Base-by-base conservation (phyloP, 2,888 invertebrate species). In the Busseola fusca region DNA sequence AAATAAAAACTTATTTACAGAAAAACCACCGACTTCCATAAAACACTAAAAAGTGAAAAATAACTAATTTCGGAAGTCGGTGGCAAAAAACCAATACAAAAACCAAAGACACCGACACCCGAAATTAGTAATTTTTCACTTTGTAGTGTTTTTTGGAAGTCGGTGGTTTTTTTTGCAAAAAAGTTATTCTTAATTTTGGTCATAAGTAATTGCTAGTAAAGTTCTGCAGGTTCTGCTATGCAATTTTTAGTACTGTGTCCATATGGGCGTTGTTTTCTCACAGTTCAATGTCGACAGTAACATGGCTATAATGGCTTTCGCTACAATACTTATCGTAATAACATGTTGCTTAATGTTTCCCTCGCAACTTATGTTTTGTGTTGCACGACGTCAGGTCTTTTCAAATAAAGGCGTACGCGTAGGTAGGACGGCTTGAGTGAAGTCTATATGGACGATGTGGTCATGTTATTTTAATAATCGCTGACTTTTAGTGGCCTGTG, bases 241-340 rank as follows among this genome's bases (percentile, higher is more conserved):
- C 30, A 64, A 52, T 70, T 64, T 78, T 64, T 64, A 72, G 57
- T 71, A 30, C 45, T 7, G 5, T 30, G 27, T 78, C 7, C 86
- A 89, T 84, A 88, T 88, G 82, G 86, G 84, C 82, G 87, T 81
- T 73, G 45, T 72, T 86, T 85, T 90, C 88, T 84, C 88, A 89
- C 87, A 84, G 78, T 76, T 81, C 81, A 77, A 81, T 81, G 81
- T 76, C 81, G 30, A 67, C 66, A 71, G 40, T 62, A 67, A 64
- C 77, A 58, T 81, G 72, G 45, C 71, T 77, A 72, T 78, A 81
- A 78, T 64, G 57, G 64, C 64, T 73, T 78, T 78, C 45, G 62
- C 40, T 66, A 73, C 59, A 81, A 79, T 69, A 59, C 57, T 37
- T 81, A 34, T 34, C 34, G 34, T 34, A 79, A 79, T 79, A 81